A percentile compares a stretch with the other conserved stretches of the same genome.
phyloP scores from a whole-genome alignment of 2,113 vertebrate genomes.

The Dendropsophus ebraccatus region DNA sequence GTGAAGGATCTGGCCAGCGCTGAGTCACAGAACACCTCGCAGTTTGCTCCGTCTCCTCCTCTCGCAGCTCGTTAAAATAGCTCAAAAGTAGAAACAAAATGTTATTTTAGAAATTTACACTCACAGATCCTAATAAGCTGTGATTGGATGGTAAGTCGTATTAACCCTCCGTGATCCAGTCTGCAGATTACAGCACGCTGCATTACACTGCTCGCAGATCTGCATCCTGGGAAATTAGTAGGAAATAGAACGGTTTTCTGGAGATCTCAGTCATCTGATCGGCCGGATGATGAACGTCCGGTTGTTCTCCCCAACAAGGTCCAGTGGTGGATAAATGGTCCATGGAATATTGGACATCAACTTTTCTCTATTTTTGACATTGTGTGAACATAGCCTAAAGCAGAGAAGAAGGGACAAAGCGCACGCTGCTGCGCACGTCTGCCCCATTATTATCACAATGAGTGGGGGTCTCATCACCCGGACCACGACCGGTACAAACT shows the following conservation, averaged over 20 bases:
- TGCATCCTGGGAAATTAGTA: background rate
- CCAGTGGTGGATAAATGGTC: background rate
- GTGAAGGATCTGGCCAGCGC: slow-evolving; percentile 3
- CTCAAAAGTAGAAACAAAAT: background rate
- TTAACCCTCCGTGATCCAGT: background rate
- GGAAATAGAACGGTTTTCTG: too few species aligned
- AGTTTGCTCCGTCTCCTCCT: background rate
- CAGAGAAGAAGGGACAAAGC: too few species aligned
- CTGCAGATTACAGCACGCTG: background rate
- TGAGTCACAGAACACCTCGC: background rate
- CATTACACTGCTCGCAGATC: background rate
- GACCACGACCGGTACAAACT: too few species aligned
- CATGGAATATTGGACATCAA: background rate
- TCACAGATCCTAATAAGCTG: background rate
- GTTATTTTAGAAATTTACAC: slow-evolving; percentile 22
- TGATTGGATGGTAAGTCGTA: background rate
- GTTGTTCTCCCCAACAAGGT: background rate
- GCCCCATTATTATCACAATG: too few species aligned
- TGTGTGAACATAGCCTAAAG: too few species aligned
- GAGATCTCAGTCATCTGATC: too few species aligned
- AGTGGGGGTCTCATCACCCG: too few species aligned
- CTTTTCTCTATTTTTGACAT: too few species aligned
- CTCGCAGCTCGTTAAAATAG: slow-evolving; percentile 24
- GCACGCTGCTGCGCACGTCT: too few species aligned
- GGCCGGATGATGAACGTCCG: background rate